These are phyloP conservation scores for Trachelipus rathkii DNA, from an alignment of 1,140 invertebrate species.

Conservation along the genomic window DNA sequence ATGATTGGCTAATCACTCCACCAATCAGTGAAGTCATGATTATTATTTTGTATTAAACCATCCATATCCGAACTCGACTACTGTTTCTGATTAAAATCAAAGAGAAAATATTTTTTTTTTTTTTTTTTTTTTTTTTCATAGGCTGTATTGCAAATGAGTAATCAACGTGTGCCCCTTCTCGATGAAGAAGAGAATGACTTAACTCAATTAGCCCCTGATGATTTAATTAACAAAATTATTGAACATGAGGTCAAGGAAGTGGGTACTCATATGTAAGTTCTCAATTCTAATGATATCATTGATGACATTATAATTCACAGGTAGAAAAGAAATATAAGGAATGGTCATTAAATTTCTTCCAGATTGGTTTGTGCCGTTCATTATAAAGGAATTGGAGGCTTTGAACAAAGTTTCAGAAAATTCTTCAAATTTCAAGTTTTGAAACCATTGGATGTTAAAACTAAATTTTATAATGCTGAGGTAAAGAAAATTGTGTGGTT, in stretches of 20 bases:
- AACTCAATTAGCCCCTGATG: constrained; percentile 67
- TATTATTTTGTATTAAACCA: too few relatives aligned
- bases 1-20: too few relatives aligned
- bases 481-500: too few relatives aligned
- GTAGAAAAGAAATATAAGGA: constrained; percentile 19
- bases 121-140: constrained; percentile 47
- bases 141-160: constrained; percentile 88
- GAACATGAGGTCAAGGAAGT: constrained; percentile 98
- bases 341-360: constrained; percentile 50
- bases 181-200: constrained; percentile 55
- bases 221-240: constrained; percentile 89
- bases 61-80: too few relatives aligned
- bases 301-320: constrained; percentile 29
- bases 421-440: constrained; percentile 98
- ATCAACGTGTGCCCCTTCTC: constrained; percentile 69
- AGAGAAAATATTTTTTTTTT: neutral
- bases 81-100: neutral
- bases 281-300: constrained; percentile 18
- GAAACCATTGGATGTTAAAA: constrained; percentile 96
- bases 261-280: constrained; percentile 84
- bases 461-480: constrained; percentile 96
- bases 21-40: too few relatives aligned
- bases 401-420: constrained; percentile 72
- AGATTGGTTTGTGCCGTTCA: constrained; percentile 93
- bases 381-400: constrained; percentile 67